Conservation (phyloP, 2,888 invertebrate species). For the Harmothoe impar region DNA sequence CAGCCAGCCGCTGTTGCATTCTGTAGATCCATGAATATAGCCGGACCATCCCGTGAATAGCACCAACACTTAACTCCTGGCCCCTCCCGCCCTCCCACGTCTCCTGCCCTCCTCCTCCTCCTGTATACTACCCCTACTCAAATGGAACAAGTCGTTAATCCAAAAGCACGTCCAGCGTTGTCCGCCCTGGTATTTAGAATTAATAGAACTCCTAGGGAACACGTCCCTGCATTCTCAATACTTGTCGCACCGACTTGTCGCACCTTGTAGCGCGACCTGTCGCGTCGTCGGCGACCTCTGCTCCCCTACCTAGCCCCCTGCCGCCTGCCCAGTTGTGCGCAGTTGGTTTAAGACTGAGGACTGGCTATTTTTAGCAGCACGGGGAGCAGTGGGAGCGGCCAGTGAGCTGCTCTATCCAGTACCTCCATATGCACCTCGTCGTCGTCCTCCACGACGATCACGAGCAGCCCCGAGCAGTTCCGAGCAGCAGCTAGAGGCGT, state of each 20-base stretch:
- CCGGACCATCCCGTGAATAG: not conserved
- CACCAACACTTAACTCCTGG: not conserved
- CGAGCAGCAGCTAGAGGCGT: no score
- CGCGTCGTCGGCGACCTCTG: not conserved
- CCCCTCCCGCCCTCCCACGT: not conserved
- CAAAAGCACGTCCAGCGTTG: no score
- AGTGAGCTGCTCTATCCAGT: not conserved
- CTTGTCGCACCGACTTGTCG: no score
- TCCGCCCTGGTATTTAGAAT: no score
- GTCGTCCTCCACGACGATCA: not conserved
- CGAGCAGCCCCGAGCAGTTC: no score
- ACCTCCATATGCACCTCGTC: not conserved
- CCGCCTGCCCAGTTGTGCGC: not conserved
- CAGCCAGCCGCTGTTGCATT: not conserved
- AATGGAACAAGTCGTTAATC: no score
- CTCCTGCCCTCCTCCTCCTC: not conserved
- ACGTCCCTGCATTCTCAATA: no score
- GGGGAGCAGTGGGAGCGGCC: not conserved
- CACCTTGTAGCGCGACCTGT: not conserved
- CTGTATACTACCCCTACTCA: not conserved
- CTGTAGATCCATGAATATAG: slow-evolving; percentile 28
- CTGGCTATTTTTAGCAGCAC: not conserved
- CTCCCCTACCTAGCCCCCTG: not conserved
- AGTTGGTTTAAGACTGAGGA: not conserved
- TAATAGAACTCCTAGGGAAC: no score